phyloP scores from a whole-genome alignment of 2,888 invertebrate species.

The Cyrtodaria siliqua region DNA sequence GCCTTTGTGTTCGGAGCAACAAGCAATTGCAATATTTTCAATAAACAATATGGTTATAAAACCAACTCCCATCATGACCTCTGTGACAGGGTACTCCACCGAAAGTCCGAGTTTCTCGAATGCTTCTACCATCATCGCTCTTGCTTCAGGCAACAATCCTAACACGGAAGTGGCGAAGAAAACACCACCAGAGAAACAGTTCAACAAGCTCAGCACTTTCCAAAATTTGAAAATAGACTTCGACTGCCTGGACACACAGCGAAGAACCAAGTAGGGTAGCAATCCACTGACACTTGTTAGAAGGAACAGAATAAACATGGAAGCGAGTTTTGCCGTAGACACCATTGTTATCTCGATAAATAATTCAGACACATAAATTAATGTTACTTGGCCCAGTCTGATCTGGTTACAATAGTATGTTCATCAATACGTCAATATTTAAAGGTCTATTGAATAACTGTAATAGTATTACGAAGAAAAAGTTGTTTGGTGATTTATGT shows the following conservation, averaged over 20 bases:
- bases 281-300: constrained; percentile 61
- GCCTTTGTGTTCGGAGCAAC: neutral
- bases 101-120: constrained; percentile 1
- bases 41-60: constrained; percentile 43
- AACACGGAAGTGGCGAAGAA: constrained; percentile 41
- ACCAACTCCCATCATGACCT: constrained; percentile 27
- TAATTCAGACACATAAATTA: too few species aligned
- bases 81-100: constrained; percentile 24
- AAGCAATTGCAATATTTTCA: constrained; percentile 27
- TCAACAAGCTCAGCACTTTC: constrained; percentile 32
- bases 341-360: too few species aligned
- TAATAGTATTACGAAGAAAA: too few species aligned
- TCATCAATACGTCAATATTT: too few species aligned
- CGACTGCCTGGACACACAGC: neutral
- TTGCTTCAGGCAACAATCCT: constrained; percentile 30
- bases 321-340: constrained; percentile 54
- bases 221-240: neutral
- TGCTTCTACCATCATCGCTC: constrained; percentile 16
- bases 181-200: constrained; percentile 48
- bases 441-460: too few species aligned
- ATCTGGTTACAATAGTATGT: too few species aligned
- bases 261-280: constrained; percentile 47
- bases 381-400: too few species aligned
- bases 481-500: too few species aligned
- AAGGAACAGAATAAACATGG: constrained; percentile 55